Conservation (phyloP, 1,140 invertebrate species). For the Leptinotarsa undecemlineata region DNA sequence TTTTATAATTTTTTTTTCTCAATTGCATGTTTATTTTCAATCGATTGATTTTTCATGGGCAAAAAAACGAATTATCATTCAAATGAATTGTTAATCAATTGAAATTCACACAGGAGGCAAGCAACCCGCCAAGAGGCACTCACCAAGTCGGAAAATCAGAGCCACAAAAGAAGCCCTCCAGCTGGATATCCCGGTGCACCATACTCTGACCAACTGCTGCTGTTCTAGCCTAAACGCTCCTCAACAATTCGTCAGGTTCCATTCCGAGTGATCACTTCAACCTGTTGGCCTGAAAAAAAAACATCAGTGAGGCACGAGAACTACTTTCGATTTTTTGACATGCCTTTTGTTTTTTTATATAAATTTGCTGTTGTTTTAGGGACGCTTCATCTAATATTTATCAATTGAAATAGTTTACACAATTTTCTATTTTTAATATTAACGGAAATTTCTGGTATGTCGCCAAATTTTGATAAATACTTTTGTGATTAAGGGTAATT, state of each 20-base stretch:
- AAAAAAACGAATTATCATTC: no score
- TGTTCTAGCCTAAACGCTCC: not conserved
- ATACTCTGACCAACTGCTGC: slow-evolving; percentile 69
- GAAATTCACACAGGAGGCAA: slow-evolving; percentile 68
- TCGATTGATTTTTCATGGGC: not conserved
- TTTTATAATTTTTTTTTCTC: no score
- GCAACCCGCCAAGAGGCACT: slow-evolving; percentile 76
- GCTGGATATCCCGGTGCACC: slow-evolving; percentile 73
- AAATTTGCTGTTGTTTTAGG: not conserved
- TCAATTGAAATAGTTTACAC: not conserved
- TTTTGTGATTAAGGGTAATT: slow-evolving; percentile 25
- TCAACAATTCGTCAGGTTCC: not conserved
- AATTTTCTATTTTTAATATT: not conserved
- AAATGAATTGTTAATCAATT: no score
- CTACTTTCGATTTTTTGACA: not conserved
- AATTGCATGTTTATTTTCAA: slow-evolving; percentile 5
- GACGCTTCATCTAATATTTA: slow-evolving; percentile 9
- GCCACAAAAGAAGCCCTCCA: slow-evolving; percentile 72
- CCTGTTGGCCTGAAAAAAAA: not conserved
- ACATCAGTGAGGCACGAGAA: not conserved
- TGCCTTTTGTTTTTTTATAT: slow-evolving; percentile 2
- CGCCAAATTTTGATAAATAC: slow-evolving; percentile 20
- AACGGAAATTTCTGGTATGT: slow-evolving; percentile 10
- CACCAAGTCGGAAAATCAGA: slow-evolving; percentile 73
- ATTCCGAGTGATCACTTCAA: not conserved